phyloP scores from a whole-genome alignment of 2,113 vertebrate genomes.

The Illadopsis cleaveri region DNA sequence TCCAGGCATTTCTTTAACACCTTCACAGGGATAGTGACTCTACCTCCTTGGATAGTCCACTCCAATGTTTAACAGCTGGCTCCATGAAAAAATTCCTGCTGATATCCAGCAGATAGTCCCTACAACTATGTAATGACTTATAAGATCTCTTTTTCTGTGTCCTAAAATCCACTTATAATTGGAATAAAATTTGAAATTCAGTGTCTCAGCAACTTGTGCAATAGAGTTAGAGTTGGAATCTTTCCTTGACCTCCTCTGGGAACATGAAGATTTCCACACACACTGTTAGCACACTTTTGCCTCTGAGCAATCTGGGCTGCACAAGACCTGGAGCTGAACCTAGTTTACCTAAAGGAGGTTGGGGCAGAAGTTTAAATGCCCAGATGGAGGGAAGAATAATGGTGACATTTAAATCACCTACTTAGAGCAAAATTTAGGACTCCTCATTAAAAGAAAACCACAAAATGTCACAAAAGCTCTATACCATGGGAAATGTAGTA shows the following conservation, averaged over 20 bases:
- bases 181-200: not conserved
- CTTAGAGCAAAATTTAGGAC: not conserved
- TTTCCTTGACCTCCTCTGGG: not conserved
- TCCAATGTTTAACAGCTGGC: not conserved
- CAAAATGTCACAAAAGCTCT: not conserved
- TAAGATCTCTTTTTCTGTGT: not conserved
- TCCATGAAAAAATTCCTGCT: not conserved
- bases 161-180: not conserved
- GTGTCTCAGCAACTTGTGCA: not conserved
- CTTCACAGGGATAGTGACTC: not conserved
- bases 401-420: not conserved
- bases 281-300: not conserved
- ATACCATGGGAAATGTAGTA: rapidly evolving
- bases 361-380: not conserved
- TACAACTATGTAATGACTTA: not conserved
- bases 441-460: not conserved
- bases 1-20: not conserved
- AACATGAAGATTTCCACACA: not conserved
- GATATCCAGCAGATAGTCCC: not conserved
- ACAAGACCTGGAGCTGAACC: not conserved
- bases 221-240: not conserved
- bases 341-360: not conserved
- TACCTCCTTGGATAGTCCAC: not conserved
- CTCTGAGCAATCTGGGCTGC: not conserved
- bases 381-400: not conserved